Base-by-base conservation (phyloP, 2,888 invertebrate genomes). In the Rhopalosiphum nymphaeae region DNA sequence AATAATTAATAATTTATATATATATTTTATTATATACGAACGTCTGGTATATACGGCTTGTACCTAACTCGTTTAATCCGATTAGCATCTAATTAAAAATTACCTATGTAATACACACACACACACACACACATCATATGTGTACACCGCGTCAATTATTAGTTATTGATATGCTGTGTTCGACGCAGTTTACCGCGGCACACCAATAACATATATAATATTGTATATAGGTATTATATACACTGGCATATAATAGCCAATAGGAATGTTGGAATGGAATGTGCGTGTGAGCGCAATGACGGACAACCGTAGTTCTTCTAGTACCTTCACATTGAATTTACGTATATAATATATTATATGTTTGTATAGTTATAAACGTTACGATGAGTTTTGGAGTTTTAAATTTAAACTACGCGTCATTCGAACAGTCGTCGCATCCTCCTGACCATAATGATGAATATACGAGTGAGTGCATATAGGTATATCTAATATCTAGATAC, bases 81-180 rank as follows among this genome's bases (percentile, higher is more conserved):
- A 92, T 92, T 92, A 92, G 67, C 92, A 92, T 92, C 67, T 92
- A 92, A 92, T 92, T 92, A 92, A 92, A 85, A 92, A 78, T 67
- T 53, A 53, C 53, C 21, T 44, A 53, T 57, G 67, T 57, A 25
- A 86, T 57, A 42, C 5, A 53, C 16, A 53, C 13, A 53, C 53
- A 49, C 13, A 53, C 21, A 53, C 53, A 36, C 36, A 78, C 36
- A 78, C 21, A 36, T 36, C 36, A 78, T 78, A 78, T 36, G 36
- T 16, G 36, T 42, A 92, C 42, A 42, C 29, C 44, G 88, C 56
- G 78, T 92, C 92, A 92, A 92, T 92, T 88, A 88, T 92, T 88
- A 92, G 67, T 88, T 92, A 92, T 92, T 88, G 92, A 92, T 92
- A 92, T 87, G 84, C 78, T 78, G 78, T 42, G 78, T 36, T 36